These are phyloP conservation scores for Cossypha caffra DNA, from an alignment of 2,797 vertebrate genomes.

Conservation along the genomic window DNA sequence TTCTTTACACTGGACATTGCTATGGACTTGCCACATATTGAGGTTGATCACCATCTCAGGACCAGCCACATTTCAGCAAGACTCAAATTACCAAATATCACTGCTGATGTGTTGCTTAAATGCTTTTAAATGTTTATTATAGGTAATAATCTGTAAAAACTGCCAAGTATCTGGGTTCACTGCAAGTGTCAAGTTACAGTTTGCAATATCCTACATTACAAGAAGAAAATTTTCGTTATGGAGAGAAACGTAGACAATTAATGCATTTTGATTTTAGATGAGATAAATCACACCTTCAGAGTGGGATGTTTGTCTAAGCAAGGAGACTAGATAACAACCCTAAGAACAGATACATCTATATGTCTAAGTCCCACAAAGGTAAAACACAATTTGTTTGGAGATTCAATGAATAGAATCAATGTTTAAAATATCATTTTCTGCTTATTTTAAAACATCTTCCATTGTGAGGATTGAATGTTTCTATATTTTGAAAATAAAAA, in stretches of 20 bases:
- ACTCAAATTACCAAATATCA: not conserved
- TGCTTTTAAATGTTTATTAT: not conserved
- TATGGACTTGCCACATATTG: fast-evolving
- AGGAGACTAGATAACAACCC: not conserved
- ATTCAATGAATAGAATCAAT: not conserved
- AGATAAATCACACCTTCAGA: not conserved
- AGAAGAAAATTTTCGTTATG: not conserved
- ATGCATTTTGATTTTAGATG: not conserved
- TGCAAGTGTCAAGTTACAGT: not conserved
- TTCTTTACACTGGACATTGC: not conserved
- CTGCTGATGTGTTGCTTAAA: not conserved
- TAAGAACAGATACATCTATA: not conserved
- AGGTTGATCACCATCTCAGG: not conserved
- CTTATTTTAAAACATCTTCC: not conserved
- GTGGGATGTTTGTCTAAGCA: not conserved
- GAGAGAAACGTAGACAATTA: not conserved
- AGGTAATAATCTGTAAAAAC: not conserved
- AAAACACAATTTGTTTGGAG: not conserved
- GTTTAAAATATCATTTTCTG: not conserved
- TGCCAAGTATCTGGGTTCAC: not conserved
- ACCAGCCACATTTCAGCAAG: fast-evolving
- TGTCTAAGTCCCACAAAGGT: not conserved
- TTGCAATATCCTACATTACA: not conserved
- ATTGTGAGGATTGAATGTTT: not conserved
- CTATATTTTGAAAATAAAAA: not conserved